These are phyloP conservation scores for Dynastes grantii DNA, from an alignment of 2,888 invertebrate genomes.

Conservation along the genomic window DNA sequence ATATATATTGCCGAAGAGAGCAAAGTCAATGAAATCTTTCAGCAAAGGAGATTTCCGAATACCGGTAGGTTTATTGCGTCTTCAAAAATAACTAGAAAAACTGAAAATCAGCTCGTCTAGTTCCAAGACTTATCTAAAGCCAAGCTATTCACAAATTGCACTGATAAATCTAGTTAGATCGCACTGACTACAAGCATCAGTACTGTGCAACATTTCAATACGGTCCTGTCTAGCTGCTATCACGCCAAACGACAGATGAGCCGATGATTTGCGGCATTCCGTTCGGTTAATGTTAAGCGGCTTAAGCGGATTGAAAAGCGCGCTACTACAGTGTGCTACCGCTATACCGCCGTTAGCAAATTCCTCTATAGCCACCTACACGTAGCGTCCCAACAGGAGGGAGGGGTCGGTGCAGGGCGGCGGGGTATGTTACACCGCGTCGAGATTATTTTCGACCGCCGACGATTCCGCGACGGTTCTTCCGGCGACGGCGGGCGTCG, in stretches of 20 bases:
- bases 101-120: too few species aligned
- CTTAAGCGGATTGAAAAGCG: conserved; percentile 60
- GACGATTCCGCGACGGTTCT: conserved; percentile 57
- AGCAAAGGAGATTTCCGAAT: too few species aligned
- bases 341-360: neutral
- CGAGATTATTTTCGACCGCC: conserved; percentile 31
- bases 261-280: conserved; percentile 43
- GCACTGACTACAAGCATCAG: too few species aligned
- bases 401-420: neutral
- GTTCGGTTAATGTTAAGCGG: conserved; percentile 64
- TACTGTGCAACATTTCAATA: neutral
- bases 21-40: too few species aligned
- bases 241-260: conserved; percentile 38
- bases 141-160: too few species aligned
- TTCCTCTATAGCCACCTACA: conserved; percentile 19
- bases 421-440: neutral
- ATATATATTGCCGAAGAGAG: too few species aligned
- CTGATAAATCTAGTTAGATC: too few species aligned
- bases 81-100: too few species aligned
- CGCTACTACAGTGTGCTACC: conserved; percentile 38
- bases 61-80: too few species aligned
- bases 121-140: too few species aligned
- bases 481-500: conserved; percentile 37
- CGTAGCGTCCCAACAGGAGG: conserved; percentile 29
- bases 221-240: conserved; percentile 16